Conservation (phyloP, 2,113 vertebrate species). For the Probosciger aterrimus region DNA sequence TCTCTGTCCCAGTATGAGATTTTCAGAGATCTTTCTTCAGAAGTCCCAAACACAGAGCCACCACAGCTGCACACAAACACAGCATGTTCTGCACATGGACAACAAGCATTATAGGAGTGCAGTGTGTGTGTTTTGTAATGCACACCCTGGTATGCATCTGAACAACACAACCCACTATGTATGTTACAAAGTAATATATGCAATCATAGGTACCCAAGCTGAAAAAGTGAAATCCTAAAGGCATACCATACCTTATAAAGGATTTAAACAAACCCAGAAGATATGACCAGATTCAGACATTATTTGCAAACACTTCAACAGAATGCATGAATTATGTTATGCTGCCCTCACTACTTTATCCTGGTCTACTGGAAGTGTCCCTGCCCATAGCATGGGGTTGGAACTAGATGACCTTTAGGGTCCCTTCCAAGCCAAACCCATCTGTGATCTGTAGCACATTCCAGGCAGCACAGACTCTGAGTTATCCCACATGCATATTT, state of each 20-base stretch:
- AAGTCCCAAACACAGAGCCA: neutral
- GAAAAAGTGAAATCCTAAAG: neutral
- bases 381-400: neutral
- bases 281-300: neutral
- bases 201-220: neutral
- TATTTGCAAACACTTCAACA: neutral
- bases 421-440: neutral
- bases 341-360: neutral
- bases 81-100: neutral
- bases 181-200: neutral
- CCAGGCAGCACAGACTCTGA: neutral
- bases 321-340: neutral
- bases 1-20: neutral
- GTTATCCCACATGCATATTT: neutral
- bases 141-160: neutral
- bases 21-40: neutral
- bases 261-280: neutral
- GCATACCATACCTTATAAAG: neutral
- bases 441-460: neutral
- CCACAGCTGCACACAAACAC: neutral
- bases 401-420: neutral
- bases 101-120: neutral
- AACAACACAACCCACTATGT: neutral
- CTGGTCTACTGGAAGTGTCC: neutral
- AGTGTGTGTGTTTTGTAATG: neutral